Conservation (phyloP, 2,797 vertebrate genomes). For the Hydrolagus colliei region DNA sequence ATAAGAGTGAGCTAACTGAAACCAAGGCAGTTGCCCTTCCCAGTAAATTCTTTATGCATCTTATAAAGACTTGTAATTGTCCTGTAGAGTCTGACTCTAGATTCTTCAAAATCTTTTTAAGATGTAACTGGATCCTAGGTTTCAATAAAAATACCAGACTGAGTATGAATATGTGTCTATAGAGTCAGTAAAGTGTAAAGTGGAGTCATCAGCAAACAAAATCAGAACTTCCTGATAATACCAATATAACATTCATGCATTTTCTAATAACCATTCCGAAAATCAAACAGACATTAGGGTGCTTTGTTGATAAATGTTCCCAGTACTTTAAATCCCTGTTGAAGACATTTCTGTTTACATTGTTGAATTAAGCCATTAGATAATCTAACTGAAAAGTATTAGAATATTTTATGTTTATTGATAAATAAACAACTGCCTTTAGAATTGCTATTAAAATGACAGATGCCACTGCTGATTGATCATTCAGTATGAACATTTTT, state of each 20-base stretch:
- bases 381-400: conserved; percentile 6
- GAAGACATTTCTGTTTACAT: not conserved
- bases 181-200: not conserved
- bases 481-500: not conserved
- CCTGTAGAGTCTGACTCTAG: not conserved
- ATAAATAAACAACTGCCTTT: not conserved
- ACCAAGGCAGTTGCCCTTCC: not conserved
- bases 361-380: not conserved
- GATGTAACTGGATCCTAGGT: not conserved
- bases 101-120: not conserved
- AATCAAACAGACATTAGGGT: not conserved
- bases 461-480: too few relatives aligned
- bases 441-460: conserved; percentile 6
- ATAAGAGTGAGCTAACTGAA: not conserved
- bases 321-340: not conserved
- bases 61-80: too few relatives aligned
- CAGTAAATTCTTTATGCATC: not conserved
- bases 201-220: not conserved
- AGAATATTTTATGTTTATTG: not conserved
- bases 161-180: not conserved
- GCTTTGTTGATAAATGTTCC: not conserved
- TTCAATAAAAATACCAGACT: not conserved
- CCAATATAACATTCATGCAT: not conserved
- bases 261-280: not conserved
- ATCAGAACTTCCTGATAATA: not conserved